phyloP scores from a whole-genome alignment of 2,797 vertebrate genomes.

The Dallia pectoralis region DNA sequence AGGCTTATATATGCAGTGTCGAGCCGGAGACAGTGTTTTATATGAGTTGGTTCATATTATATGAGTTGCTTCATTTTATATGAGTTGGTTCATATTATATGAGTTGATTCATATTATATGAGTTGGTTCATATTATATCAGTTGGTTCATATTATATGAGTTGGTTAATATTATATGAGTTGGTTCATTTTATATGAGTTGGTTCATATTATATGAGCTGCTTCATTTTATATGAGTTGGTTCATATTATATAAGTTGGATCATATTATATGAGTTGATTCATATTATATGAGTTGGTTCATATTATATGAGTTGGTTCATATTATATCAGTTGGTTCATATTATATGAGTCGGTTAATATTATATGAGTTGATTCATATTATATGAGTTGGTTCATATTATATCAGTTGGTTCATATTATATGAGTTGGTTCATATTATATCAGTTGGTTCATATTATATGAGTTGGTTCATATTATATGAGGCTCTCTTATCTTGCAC shows the following conservation, averaged over 20 bases:
- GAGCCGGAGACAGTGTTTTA: no score
- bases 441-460: not conserved
- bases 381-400: not conserved
- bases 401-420: no score
- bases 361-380: no score
- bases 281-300: not conserved
- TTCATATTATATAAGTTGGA: not conserved
- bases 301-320: not conserved
- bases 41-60: not conserved
- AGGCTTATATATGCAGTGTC: no score
- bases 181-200: no score
- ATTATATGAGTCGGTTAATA: not conserved
- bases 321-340: not conserved
- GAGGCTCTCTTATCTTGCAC: not conserved
- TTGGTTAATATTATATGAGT: not conserved
- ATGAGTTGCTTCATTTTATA: no score
- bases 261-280: constrained; percentile 2
- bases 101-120: no score
- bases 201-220: not conserved
- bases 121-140: not conserved
- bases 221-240: no score
- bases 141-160: no score
- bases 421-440: not conserved
- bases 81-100: not conserved
- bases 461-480: not conserved